phyloP scores from a whole-genome alignment of 2,113 vertebrate species.

The Mus musculus region GRCm39 chr5:22651501-22652000 shows the following conservation, averaged over 20 bases:
- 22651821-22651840: background rate
- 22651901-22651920: background rate
- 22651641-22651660: background rate
- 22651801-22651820: background rate
- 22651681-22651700: background rate
- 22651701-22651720: background rate
- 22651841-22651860: too few relatives aligned
- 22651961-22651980: background rate
- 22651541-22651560: background rate
- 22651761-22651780: background rate
- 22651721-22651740: background rate
- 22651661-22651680: background rate
- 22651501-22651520: background rate
- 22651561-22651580: background rate
- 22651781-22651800: background rate
- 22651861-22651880: too few relatives aligned
- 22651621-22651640: too few relatives aligned
- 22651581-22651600: too few relatives aligned
- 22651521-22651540: background rate
- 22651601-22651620: too few relatives aligned
- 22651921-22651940: background rate
- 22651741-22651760: too few relatives aligned
- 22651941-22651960: background rate
- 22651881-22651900: background rate
- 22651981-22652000: too few relatives aligned